Evolutionary conservation across 2,113 vertebrate genomes (phyloP).

Genomic region (Polypterus bichir): DNA sequence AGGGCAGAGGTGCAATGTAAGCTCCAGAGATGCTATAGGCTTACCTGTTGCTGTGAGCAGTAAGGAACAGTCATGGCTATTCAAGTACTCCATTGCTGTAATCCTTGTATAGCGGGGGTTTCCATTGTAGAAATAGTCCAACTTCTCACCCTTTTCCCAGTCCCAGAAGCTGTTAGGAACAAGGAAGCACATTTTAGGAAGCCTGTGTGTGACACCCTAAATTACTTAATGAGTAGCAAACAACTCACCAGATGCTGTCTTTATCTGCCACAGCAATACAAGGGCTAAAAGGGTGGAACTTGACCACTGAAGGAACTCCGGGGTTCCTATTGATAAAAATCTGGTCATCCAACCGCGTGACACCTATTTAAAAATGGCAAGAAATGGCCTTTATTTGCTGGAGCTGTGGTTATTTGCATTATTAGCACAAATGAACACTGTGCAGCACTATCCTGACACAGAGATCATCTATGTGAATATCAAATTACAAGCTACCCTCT

Average conservation of each 20-base stretch:
- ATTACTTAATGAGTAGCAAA: rapidly evolving
- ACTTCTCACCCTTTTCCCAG: slow-evolving; percentile 90
- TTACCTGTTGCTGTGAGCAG: slow-evolving; percentile 73
- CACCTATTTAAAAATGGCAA: slow-evolving; percentile 45
- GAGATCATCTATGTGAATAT: no score
- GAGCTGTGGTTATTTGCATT: no score
- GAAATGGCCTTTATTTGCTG: no score
- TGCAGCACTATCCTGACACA: no score
- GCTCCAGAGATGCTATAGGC: not conserved
- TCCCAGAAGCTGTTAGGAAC: slow-evolving; percentile 74
- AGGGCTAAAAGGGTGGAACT: slow-evolving; percentile 90
- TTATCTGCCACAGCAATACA: slow-evolving; percentile 92
- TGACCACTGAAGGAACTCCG: slow-evolving; percentile 85
- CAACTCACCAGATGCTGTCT: slow-evolving; percentile 84
- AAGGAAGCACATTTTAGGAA: not conserved
- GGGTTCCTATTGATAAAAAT: slow-evolving; percentile 97
- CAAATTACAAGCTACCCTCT: slow-evolving; percentile 1
- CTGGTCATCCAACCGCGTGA: slow-evolving; percentile 86
- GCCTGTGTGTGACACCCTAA: not conserved
- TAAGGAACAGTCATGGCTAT: slow-evolving; percentile 75
- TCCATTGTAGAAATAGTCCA: slow-evolving; percentile 96
- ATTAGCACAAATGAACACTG: no score
- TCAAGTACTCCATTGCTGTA: slow-evolving; percentile 94
- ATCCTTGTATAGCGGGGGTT: slow-evolving; percentile 91
- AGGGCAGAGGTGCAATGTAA: no score